phyloP scores from a whole-genome alignment of 2,797 vertebrate genomes.

The Lerista edwardsae region DNA sequence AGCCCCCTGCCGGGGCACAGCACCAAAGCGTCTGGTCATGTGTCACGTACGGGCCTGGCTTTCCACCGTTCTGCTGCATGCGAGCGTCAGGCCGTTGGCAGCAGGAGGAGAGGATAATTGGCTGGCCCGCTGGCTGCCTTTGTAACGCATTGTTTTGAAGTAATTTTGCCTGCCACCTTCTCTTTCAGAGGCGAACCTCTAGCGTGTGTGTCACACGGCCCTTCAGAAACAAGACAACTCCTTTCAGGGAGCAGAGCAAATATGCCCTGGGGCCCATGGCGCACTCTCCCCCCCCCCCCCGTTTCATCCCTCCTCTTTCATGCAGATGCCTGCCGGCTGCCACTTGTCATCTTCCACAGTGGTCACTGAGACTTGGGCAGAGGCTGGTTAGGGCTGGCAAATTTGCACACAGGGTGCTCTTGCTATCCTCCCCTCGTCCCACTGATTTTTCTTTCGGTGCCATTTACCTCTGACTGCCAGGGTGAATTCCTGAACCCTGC shows the following conservation, averaged over 20 bases:
- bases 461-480: too few relatives aligned
- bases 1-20: not conserved
- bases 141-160: not conserved
- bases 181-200: not conserved
- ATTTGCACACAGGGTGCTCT: conserved; percentile 9
- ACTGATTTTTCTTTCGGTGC: too few relatives aligned
- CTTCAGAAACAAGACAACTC: not conserved
- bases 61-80: too few relatives aligned
- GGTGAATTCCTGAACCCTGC: not conserved
- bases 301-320: not conserved
- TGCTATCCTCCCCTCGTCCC: not conserved
- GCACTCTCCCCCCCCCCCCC: not conserved
- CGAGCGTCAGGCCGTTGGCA: not conserved
- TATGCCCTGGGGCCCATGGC: not conserved
- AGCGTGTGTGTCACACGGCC: not conserved
- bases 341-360: not conserved
- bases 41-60: not conserved
- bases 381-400: conserved; percentile 38
- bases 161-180: not conserved
- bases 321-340: not conserved
- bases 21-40: too few relatives aligned
- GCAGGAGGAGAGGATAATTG: not conserved
- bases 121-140: not conserved
- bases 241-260: conserved; percentile 1
- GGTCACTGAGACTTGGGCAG: not conserved